Percentiles rank a stretch among this genome's conserved stretches.
These are phyloP conservation scores for Ptychoptera contaminata DNA, from an alignment of 2,888 invertebrate genomes.

Conservation along the genomic window DNA sequence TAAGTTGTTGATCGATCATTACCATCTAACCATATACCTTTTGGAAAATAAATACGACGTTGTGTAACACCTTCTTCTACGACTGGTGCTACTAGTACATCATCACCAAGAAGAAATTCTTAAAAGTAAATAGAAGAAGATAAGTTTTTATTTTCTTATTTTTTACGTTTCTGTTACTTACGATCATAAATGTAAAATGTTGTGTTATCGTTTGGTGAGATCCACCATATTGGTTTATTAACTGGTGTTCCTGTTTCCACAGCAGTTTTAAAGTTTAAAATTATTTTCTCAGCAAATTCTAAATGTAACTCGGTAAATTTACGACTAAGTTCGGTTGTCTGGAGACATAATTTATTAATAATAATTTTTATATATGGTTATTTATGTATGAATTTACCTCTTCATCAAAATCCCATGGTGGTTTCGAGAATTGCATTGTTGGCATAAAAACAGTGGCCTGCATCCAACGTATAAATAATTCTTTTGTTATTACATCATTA, in stretches of 20 bases:
- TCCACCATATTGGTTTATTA: slow-evolving; percentile 63
- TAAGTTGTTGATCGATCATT: slow-evolving; percentile 25
- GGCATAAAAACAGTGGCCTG: slow-evolving; percentile 53
- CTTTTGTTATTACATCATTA: slow-evolving; percentile 26
- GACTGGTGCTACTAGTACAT: slow-evolving; percentile 54
- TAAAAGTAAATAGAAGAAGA: slow-evolving; percentile 15
- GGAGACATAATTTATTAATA: slow-evolving; percentile 7
- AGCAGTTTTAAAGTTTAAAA: slow-evolving; percentile 35
- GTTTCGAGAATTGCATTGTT: slow-evolving; percentile 48
- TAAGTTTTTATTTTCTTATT: slow-evolving; percentile 1
- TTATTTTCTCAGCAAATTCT: slow-evolving; percentile 34
- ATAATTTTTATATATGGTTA: too few species aligned
- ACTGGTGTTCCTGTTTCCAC: slow-evolving; percentile 40
- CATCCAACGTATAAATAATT: slow-evolving; percentile 48
- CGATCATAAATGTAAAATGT: slow-evolving; percentile 34
- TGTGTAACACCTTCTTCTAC: slow-evolving; percentile 35
- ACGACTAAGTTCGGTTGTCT: slow-evolving; percentile 40
- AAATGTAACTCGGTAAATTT: slow-evolving; percentile 41
- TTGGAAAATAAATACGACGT: slow-evolving; percentile 49
- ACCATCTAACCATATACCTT: slow-evolving; percentile 44
- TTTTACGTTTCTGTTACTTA: slow-evolving; percentile 10
- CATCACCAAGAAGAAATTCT: slow-evolving; percentile 57
- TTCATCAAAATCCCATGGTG: slow-evolving; percentile 29
- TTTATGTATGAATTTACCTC: too few species aligned
- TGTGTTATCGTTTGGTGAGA: slow-evolving; percentile 40